Conservation (phyloP, 2,888 invertebrate species). For the Troides oblongomaculatus region DNA sequence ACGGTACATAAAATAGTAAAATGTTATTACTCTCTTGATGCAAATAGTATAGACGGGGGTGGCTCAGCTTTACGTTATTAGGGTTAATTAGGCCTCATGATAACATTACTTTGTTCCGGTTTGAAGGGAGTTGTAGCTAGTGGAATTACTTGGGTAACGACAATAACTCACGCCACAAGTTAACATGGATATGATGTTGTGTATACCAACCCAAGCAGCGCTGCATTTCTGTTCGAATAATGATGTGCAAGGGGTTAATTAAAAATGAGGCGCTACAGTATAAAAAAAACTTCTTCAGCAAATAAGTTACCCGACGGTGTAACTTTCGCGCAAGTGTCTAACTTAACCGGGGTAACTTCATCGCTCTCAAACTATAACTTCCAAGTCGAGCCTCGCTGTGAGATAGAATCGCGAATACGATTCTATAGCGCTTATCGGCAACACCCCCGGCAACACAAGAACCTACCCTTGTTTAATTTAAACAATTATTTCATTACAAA, state of each 20-base stretch:
- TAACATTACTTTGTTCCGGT: too few relatives aligned
- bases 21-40: too few relatives aligned
- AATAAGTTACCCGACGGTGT: constrained; percentile 20
- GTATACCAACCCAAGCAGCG: too few relatives aligned
- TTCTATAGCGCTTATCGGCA: constrained; percentile 24
- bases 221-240: too few relatives aligned
- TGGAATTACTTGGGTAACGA: too few relatives aligned
- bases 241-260: not conserved
- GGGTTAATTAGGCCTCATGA: too few relatives aligned
- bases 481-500: not conserved
- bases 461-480: constrained; percentile 13
- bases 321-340: constrained; percentile 25
- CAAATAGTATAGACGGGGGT: too few relatives aligned
- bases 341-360: constrained; percentile 21
- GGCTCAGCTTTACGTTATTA: too few relatives aligned
- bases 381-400: constrained; percentile 17
- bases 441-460: constrained; percentile 21
- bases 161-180: too few relatives aligned
- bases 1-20: too few relatives aligned
- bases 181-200: too few relatives aligned
- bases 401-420: constrained; percentile 27
- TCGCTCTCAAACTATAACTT: constrained; percentile 27
- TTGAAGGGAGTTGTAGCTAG: too few relatives aligned
- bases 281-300: constrained; percentile 18
- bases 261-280: constrained; percentile 10